A percentile compares a stretch with the other conserved stretches of the same genome.
These are phyloP conservation scores for Coronaproctus castanopsis DNA, from an alignment of 2,888 invertebrate genomes.

Conservation along the genomic window DNA sequence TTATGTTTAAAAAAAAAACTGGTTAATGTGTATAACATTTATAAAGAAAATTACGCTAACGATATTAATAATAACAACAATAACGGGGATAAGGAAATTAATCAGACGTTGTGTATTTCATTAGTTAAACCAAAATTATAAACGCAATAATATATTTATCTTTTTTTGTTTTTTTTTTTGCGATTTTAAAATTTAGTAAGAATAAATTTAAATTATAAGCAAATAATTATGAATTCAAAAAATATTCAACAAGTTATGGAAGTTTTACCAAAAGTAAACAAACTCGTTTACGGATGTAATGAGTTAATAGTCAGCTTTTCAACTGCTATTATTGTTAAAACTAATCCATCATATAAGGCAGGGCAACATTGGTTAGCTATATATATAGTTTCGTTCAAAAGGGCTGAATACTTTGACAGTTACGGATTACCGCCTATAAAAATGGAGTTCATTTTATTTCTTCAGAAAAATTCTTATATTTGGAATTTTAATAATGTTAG, in stretches of 20 bases:
- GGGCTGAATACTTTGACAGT: conserved; percentile 5
- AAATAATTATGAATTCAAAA: neutral
- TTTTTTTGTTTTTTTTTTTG: too few relatives aligned
- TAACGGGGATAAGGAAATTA: too few relatives aligned
- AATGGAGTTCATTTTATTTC: neutral
- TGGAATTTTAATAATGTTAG: neutral
- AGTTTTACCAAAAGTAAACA: neutral
- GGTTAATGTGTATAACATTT: too few relatives aligned
- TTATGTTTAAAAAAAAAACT: too few relatives aligned
- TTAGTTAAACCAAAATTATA: too few relatives aligned
- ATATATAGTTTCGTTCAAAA: neutral
- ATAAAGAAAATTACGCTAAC: too few relatives aligned
- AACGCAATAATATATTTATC: too few relatives aligned
- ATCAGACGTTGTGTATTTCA: too few relatives aligned
- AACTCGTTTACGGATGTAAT: neutral
- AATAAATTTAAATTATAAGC: too few relatives aligned
- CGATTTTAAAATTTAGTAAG: too few relatives aligned
- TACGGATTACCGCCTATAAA: neutral
- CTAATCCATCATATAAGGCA: neutral
- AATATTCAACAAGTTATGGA: neutral
- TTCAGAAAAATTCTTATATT: neutral
- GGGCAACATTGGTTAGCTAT: neutral
- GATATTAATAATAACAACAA: too few relatives aligned
- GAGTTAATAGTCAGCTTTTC: neutral
- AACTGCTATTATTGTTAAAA: neutral